Percentiles rank a stretch among this genome's conserved stretches.
phyloP scores from a whole-genome alignment of 2,888 invertebrate species.

The Octonoba sinensis region DNA sequence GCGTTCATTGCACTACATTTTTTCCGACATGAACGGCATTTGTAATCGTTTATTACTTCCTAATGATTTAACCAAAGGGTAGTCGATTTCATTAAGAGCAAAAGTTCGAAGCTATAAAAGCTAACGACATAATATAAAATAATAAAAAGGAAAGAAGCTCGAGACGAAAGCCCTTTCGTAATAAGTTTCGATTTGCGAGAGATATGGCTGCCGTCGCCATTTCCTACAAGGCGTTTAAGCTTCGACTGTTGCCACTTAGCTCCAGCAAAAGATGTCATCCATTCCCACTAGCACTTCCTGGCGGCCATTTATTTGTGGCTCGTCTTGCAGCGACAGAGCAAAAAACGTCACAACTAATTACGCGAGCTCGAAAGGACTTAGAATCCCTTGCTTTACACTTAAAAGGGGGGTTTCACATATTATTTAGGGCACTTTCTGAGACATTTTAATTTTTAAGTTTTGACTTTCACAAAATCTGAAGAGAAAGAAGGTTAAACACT shows the following conservation, averaged over 20 bases:
- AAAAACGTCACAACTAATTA: conserved; percentile 63
- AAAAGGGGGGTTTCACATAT: conserved; percentile 44
- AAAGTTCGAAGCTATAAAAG: conserved; percentile 58
- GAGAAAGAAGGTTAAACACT: too few relatives aligned
- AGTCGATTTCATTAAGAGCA: conserved; percentile 55
- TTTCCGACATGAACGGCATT: conserved; percentile 1
- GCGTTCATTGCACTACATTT: not conserved
- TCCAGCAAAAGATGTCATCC: conserved; percentile 54
- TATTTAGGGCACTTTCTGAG: conserved; percentile 10
- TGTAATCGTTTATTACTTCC: conserved; percentile 56
- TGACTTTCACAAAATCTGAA: too few relatives aligned
- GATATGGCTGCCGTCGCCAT: conserved; percentile 54
- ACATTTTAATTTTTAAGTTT: too few relatives aligned
- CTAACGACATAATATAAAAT: conserved; percentile 61
- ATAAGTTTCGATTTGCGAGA: conserved; percentile 63
- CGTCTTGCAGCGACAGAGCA: conserved; percentile 42
- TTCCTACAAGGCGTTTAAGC: conserved; percentile 59
- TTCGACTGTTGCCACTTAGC: conserved; percentile 61
- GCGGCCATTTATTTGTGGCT: conserved; percentile 58
- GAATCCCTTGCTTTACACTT: conserved; percentile 40
- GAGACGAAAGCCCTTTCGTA: conserved; percentile 25
- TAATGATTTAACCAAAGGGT: conserved; percentile 63
- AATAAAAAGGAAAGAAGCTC: conserved; percentile 35
- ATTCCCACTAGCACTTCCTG: conserved; percentile 55
- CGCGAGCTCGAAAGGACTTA: conserved; percentile 37